A percentile compares a stretch with the other conserved stretches of the same genome.
Evolutionary conservation across 1,140 invertebrate genomes (phyloP).

Genomic region (Drosophila miranda): DNA sequence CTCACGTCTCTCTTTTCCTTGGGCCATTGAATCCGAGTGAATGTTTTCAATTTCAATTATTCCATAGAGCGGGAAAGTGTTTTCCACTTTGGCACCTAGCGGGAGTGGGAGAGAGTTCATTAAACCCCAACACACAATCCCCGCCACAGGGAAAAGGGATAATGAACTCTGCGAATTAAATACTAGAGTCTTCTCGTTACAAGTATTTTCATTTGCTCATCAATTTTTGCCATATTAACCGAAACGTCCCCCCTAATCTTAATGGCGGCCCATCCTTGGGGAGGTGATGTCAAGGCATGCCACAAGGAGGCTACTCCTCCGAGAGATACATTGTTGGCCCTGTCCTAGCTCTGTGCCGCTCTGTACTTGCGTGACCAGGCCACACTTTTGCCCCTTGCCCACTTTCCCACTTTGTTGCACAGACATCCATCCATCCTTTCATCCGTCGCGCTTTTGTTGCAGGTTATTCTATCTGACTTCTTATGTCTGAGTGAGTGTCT

Average conservation of each 20-base stretch:
- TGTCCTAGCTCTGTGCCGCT: no score
- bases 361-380: conserved; percentile 32
- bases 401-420: conserved; percentile 16
- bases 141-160: conserved; percentile 43
- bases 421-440: conserved; percentile 4
- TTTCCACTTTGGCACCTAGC: conserved; percentile 63
- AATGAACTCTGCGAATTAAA: conserved; percentile 65
- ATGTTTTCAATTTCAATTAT: conserved; percentile 79
- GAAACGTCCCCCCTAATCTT: conserved; percentile 40
- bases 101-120: conserved; percentile 47
- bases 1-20: neutral
- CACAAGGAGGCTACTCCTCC: conserved; percentile 11
- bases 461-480: conserved; percentile 17
- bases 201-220: conserved; percentile 57
- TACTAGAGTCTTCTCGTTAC: conserved; percentile 40
- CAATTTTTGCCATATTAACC: conserved; percentile 56
- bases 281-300: conserved; percentile 39
- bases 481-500: neutral
- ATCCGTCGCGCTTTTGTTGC: conserved; percentile 2
- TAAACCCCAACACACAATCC: conserved; percentile 41
- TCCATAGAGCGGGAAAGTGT: conserved; percentile 32
- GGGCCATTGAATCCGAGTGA: conserved; percentile 20
- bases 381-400: conserved; percentile 9
- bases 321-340: conserved; percentile 1
- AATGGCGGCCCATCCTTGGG: conserved; percentile 25